Evolutionary conservation across 2,888 invertebrate genomes (phyloP), one percentile per base, ranked within the genome.

Genomic region (Drosophila leonis): DNA sequence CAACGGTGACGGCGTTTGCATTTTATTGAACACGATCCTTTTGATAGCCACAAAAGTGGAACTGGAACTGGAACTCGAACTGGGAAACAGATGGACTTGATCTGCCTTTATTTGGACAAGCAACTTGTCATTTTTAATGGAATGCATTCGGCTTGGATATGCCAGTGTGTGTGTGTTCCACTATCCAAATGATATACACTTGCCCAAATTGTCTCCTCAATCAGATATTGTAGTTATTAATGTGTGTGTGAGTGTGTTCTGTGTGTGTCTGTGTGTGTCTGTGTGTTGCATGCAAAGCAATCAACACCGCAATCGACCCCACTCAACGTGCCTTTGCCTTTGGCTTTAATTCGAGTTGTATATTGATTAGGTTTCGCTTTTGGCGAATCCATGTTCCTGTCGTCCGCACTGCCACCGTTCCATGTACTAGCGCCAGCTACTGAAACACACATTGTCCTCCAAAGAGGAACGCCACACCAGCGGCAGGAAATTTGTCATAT

Each of bases 351-450:
- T 82, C 72, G 65, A 77, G 75, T 59, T 49, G 80, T 82, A 82
- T 85, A 89, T 89, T 89, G 88, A 88, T 90, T 88, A 90, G 87
- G 83, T 89, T 87, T 85, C 82, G 82, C 81, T 83, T 80, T 87
- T 76, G 76, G 80, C 73, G 76, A 82, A 85, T 87, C 78, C 86
- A 82, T 91, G 91, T 90, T 91, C 85, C 92, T 90, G 92, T 91
- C 91, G 90, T 79, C 76, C 67, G 69, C 80, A 82, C 72, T 91
- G 91, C 91, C 91, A 91, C 92, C 78, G 91, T 91, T 91, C 86
- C 81, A 82, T 91, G 92, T 91, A 90, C 84, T 82, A 85, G 83
- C 88, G 90, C 86, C 90, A 86, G 90, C 91, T 91, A 90, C 91
- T 71, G 90, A 44, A 56, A 83, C 54, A 82, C 72, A 76, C 69